Base-by-base conservation (phyloP, 2,113 vertebrate species). In the Pseudopodoces humilis region DNA sequence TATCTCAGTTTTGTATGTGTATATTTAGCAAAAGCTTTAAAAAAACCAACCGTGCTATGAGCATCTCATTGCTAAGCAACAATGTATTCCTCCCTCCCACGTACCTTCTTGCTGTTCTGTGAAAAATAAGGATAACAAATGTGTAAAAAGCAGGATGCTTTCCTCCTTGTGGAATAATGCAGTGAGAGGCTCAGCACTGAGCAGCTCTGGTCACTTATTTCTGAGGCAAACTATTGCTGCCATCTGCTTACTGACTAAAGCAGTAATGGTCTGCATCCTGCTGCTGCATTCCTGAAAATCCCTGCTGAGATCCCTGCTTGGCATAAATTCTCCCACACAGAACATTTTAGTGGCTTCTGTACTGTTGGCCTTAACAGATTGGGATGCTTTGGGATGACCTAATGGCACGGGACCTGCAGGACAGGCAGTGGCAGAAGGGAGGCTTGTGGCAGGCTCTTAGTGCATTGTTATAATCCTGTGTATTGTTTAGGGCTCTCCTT, bases 41-140 rank as follows among this genome's bases (percentile, higher is more conserved):
- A 92, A 96, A 96, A 94, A n/a, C 68, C 79, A 60, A 13, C 56
- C 20, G 5, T 77, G 52, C 85, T 86, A 50, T n/a, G 71, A 92
- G 90, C 93, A 94, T 96, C 85, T 82, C 82, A 96, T 97, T 96
- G 94, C 94, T 96, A 93, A 95, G 87, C 92, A 97, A 96, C 95
- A 74, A 35, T 81, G 79, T 78, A 63, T 77, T 90, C 88, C 88
- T 94, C 88, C 72, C 79, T 95, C 90, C 93, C 65, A 93, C 88
- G 6, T 52, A 56, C 68, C 79, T 88, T 72, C 92, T 90, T 88
- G 81, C 81, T 83, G 8, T 49, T 94, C 82, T 44, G 52, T 81
- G 79, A n/a, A 83, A 95, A 96, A 80, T 52, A 69, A 89, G 75
- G 74, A 39, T 93, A 92, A 93, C 60, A 44, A 74, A 90, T 8